Evolutionary conservation across 2,797 vertebrate genomes (phyloP), one percentile per base, ranked within the genome.

Genomic region (Euthynnus affinis): DNA sequence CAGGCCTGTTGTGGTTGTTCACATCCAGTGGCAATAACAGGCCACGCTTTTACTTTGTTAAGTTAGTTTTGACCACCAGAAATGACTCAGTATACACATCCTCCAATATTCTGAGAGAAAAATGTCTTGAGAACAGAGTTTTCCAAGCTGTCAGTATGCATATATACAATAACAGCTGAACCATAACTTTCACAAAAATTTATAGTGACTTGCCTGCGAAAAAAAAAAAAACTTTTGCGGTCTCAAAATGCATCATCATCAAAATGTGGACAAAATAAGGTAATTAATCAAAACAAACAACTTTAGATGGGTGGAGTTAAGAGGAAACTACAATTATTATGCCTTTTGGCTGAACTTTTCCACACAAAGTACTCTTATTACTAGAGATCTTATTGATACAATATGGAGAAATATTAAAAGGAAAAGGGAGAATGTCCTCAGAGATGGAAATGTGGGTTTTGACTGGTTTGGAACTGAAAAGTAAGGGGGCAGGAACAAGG

Each of bases 381-480:
- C 29, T 5, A 17, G 3, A 68, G 18, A 32, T 7, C 40, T 58
- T 14, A 55, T 3, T 69, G 32, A 76, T 71, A 9, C 25, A 65
- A 57, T 22, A 58, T 9, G n/a, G 27, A 57, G 12, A 56, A 57
- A 56, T 48, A 17, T 63, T 22, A 32, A 59, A 29, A 58, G 5
- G 14, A 44, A 49, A 49, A 55, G 8, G 32, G 2, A 12, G 17
- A 22, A 29, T 20, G 46, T 74, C 32, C 1, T 56, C 18, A 32
- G 55, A 10, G 40, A 64, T 68, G 22, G 67, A 71, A 74, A 55
- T 65, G 63, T 59, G 51, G 59, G 37, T 48, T 87, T 60, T 25
- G 1, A 58, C 29, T 60, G 69, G 56, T 82, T 77, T 72, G 55
- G 57, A 66, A 56, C 44, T 48, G 22, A 1, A 69, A 46, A 68